These are phyloP conservation scores for Strigamia crassipes DNA, from an alignment of 2,888 invertebrate species.

Conservation along the genomic window DNA sequence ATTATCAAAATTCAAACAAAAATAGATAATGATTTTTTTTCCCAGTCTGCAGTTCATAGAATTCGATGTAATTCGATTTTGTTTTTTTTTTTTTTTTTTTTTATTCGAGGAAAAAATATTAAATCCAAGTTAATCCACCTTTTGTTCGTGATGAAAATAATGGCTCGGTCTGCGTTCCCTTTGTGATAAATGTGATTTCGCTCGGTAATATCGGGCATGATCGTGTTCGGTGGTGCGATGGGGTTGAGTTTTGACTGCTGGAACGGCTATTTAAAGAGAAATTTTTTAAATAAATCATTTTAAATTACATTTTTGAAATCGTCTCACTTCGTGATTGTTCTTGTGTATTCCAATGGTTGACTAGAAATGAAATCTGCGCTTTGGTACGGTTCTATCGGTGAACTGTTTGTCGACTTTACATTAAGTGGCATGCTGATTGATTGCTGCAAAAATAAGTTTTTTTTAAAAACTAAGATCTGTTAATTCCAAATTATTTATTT, in stretches of 20 bases:
- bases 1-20: slow-evolving; percentile 2
- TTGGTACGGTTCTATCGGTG: neutral
- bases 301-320: neutral
- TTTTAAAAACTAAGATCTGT: neutral
- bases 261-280: neutral
- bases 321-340: neutral
- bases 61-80: neutral
- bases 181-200: slow-evolving; percentile 50
- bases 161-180: slow-evolving; percentile 51
- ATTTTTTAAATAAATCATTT: neutral
- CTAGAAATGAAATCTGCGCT: neutral
- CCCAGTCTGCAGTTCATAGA: neutral
- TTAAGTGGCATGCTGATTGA: neutral
- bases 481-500: neutral
- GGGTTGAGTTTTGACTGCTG: slow-evolving; percentile 50
- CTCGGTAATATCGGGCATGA: slow-evolving; percentile 52
- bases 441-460: neutral
- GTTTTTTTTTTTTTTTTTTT: neutral
- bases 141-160: neutral
- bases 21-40: neutral
- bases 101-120: neutral
- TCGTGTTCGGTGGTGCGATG: slow-evolving; percentile 49
- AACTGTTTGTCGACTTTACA: neutral
- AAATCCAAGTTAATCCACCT: neutral
- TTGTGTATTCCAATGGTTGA: neutral